These are phyloP conservation scores for Lamellibrachia luymesi DNA, from an alignment of 1,140 invertebrate genomes.

Conservation along the genomic window DNA sequence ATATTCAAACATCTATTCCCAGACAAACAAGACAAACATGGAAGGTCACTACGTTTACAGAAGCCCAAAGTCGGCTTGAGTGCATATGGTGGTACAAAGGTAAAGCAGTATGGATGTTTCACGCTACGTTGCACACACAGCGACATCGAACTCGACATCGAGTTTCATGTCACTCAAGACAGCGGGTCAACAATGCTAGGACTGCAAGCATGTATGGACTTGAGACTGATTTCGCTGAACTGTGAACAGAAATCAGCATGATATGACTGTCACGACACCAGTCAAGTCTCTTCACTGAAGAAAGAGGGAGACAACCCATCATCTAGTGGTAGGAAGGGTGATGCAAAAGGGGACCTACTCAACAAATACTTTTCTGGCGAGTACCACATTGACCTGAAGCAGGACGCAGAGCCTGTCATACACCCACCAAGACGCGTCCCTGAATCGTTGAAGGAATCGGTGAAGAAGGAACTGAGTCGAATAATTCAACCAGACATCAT, in stretches of 20 bases:
- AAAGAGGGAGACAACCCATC: background rate
- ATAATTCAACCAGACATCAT: constrained; percentile 27
- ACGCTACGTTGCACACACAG: background rate
- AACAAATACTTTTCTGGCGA: constrained; percentile 13
- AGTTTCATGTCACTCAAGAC: constrained; percentile 1
- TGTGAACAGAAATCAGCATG: background rate
- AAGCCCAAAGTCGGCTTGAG: background rate
- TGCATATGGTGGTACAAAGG: background rate
- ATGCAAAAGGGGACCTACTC: background rate
- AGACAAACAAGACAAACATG: background rate
- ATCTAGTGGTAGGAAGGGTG: background rate
- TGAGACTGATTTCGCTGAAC: background rate
- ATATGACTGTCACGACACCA: background rate
- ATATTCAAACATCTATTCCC: constrained; percentile 10
- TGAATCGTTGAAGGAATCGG: background rate
- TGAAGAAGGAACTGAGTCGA: constrained; percentile 28
- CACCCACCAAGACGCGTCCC: background rate
- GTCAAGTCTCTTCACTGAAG: background rate
- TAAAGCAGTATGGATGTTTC: background rate
- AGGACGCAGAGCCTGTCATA: constrained; percentile 20
- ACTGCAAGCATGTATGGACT: background rate
- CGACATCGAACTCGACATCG: background rate
- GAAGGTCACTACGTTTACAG: background rate
- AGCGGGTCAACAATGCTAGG: background rate
- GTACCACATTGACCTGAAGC: background rate